Percentiles rank a stretch among this genome's conserved stretches.
phyloP scores from a whole-genome alignment of 2,113 vertebrate species.

The Carassius gibelio region DNA sequence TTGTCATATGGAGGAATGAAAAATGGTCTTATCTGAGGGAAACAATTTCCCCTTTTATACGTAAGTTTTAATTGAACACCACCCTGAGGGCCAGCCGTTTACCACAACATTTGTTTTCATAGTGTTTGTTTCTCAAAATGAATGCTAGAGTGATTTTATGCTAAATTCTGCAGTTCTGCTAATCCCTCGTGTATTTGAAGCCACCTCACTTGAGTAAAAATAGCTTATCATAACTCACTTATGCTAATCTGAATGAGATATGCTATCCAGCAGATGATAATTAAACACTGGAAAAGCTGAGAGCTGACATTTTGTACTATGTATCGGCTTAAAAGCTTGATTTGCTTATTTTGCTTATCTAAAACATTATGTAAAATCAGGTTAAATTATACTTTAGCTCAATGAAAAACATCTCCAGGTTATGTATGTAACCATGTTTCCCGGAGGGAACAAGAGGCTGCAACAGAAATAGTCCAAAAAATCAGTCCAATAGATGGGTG shows the following conservation, averaged over 20 bases:
- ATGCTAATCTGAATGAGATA: constrained; percentile 24
- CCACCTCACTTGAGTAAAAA: constrained; percentile 20
- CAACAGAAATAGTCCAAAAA: no score
- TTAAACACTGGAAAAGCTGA: neutral
- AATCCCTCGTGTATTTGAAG: neutral
- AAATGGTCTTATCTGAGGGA: constrained; percentile 24
- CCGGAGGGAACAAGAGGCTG: no score
- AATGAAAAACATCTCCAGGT: no score
- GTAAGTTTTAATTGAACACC: constrained; percentile 24
- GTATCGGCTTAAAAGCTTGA: neutral
- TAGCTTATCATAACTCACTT: constrained; percentile 21
- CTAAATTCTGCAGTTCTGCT: constrained; percentile 12
- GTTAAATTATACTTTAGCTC: neutral
- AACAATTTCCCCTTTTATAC: constrained; percentile 35
- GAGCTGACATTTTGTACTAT: constrained; percentile 6
- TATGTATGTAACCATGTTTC: no score
- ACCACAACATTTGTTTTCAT: constrained; percentile 30
- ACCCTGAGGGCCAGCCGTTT: constrained; percentile 3
- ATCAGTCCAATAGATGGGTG: no score
- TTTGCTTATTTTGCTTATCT: neutral
- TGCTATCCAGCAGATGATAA: constrained; percentile 13
- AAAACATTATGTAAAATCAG: neutral
- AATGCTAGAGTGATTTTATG: constrained; percentile 24
- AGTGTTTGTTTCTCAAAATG: constrained; percentile 22
- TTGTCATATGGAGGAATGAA: constrained; percentile 23